Base-by-base conservation (phyloP, 2,797 vertebrate species). In the Rhinatrema bivittatum region DNA sequence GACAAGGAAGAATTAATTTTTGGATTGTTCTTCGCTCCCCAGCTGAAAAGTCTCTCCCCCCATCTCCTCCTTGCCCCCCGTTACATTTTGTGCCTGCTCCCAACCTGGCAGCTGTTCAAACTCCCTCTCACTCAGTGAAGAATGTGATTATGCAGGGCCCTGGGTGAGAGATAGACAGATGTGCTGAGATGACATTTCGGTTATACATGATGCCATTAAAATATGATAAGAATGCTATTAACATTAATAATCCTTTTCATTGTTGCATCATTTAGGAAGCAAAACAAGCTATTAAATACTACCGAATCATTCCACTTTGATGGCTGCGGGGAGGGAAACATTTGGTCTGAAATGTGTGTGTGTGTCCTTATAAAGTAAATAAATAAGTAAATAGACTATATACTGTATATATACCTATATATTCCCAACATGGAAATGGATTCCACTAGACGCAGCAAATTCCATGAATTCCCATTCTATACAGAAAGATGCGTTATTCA, bases 201-300 rank as follows among this genome's bases (percentile, higher is more conserved):
- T 76, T 74, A 74, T 72, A 56, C 72, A 78, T 59, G 67, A 72
- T 66, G 70, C 70, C 60, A 78, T 78, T 78, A 76, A 74, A 76
- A 78, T 67, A 74, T 74, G 72, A 78, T 78, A 78, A 78, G 70
- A 57, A 78, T 0, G 21, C 74, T 66, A 78, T 78, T 76, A 78
- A 74, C 74, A 76, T 78, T 74, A 78, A 78, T 78, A 78, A 78
- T 76, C 72, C 72, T 74, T 76, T 78, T 76, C 72, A 71, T 71
- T 72, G 70, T 74, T 71, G 65, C 68, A 68, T 78, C 74, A 68
- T 78, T 78, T 78, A 74, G 70, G 65, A 68, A 78, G 67, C 68
- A 76, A 74, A 78, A 78, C 72, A 78, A 72, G 74, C 63, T 72
- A 74, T 78, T 76, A 76, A 76, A 72, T 66, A 74, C 74, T 76